These are phyloP conservation scores for Hirtodrosophila duncani DNA, from an alignment of 2,888 invertebrate genomes.

Conservation along the genomic window DNA sequence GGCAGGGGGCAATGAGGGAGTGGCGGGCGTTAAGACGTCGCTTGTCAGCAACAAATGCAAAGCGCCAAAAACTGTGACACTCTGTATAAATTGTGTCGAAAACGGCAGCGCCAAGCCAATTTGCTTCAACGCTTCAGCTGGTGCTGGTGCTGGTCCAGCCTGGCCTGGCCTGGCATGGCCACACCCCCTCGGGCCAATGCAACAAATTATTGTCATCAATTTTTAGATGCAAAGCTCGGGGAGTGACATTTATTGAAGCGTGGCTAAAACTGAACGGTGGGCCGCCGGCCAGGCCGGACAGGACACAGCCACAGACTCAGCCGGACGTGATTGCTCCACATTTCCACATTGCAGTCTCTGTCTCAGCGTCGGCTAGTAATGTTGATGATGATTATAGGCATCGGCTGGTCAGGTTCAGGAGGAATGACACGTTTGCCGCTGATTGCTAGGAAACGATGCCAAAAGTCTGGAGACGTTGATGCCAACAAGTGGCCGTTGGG, in stretches of 20 bases:
- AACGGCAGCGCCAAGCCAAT: conserved; percentile 67
- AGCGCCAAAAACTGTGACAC: conserved; percentile 74
- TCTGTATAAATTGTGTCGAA: conserved; percentile 74
- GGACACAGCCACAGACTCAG: conserved; percentile 32
- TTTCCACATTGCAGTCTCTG: too few relatives aligned
- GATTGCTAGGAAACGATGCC: conserved; percentile 62
- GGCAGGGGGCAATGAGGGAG: conserved; percentile 16
- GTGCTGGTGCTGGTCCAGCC: conserved; percentile 7
- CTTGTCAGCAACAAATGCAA: conserved; percentile 74
- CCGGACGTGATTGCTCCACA: conserved; percentile 69
- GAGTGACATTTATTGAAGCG: conserved; percentile 74
- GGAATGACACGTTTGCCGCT: conserved; percentile 64
- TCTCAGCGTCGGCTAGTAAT: conserved; percentile 40
- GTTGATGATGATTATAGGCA: conserved; percentile 63
- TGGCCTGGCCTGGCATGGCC: conserved; percentile 36
- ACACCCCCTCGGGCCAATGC: conserved; percentile 63
- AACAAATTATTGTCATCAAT: conserved; percentile 74
- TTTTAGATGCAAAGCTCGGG: conserved; percentile 71
- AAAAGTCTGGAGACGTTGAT: conserved; percentile 24
- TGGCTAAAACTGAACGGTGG: conserved; percentile 47
- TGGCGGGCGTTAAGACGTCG: too few relatives aligned
- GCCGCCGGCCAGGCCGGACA: conserved; percentile 29
- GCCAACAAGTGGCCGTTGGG: conserved; percentile 62
- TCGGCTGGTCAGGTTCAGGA: conserved; percentile 11
- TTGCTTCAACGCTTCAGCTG: conserved; percentile 37